phyloP scores from a whole-genome alignment of 2,888 invertebrate species.

The Limnephilus rhombicus region DNA sequence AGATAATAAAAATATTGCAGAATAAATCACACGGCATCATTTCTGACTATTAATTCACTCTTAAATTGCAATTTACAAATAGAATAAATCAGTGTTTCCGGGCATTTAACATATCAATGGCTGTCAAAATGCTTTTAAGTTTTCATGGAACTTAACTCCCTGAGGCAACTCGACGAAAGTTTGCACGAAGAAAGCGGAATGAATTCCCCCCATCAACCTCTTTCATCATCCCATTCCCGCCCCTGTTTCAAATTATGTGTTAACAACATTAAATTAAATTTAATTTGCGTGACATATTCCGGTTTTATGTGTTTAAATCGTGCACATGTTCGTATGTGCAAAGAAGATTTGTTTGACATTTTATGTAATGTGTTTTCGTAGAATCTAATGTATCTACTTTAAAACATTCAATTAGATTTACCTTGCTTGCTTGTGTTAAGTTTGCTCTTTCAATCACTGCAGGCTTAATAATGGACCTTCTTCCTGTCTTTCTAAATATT shows the following conservation, averaged over 20 bases:
- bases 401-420: neutral
- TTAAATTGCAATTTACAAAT: neutral
- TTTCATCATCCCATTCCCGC: too few species aligned
- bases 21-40: neutral
- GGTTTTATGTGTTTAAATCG: neutral
- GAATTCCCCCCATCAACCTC: neutral
- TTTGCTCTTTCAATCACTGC: neutral
- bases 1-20: too few species aligned
- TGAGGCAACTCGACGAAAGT: neutral
- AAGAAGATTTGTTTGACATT: neutral
- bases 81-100: neutral
- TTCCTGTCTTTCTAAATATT: neutral
- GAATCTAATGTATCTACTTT: neutral
- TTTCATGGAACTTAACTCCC: neutral
- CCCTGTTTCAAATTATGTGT: neutral
- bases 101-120: neutral
- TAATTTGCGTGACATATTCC: neutral
- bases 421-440: neutral
- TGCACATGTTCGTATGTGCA: neutral
- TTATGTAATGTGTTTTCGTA: neutral
- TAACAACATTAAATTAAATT: neutral
- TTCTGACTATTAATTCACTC: neutral
- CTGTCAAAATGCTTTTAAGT: neutral
- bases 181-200: neutral
- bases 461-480: neutral